Conservation (phyloP, 2,888 invertebrate species). For the Yponomeuta cagnagella region DNA sequence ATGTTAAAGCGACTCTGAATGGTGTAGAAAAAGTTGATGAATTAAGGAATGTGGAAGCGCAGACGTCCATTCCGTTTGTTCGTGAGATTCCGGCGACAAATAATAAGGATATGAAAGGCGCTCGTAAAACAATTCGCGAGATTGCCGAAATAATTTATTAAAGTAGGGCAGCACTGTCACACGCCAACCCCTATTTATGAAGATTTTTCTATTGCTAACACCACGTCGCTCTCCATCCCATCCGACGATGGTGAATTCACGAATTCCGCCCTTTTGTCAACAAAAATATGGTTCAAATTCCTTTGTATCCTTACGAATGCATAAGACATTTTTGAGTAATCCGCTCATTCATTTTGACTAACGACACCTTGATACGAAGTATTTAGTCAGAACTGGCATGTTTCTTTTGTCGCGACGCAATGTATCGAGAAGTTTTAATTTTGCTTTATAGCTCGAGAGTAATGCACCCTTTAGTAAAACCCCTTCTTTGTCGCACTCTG, state of each 20-base stretch:
- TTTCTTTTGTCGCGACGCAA: conserved; percentile 65
- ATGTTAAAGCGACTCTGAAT: neutral
- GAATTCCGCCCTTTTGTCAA: neutral
- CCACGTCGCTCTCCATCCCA: neutral
- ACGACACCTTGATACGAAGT: conserved; percentile 70
- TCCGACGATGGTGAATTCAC: neutral
- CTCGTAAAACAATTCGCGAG: conserved; percentile 56
- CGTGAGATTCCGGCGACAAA: conserved; percentile 17
- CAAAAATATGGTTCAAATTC: neutral
- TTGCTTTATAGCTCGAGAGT: conserved; percentile 64
- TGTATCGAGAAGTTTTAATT: conserved; percentile 74
- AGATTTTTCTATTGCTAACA: conserved; percentile 44
- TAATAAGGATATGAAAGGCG: conserved; percentile 26
- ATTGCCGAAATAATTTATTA: conserved; percentile 58
- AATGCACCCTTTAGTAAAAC: conserved; percentile 41
- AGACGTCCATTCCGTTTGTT: neutral
- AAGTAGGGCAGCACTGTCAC: conserved; percentile 54
- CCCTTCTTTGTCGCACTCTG: conserved; percentile 19
- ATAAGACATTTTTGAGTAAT: neutral
- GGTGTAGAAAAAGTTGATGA: conserved; percentile 2
- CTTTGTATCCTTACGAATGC: neutral
- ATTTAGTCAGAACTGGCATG: conserved; percentile 64
- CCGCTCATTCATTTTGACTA: conserved; percentile 43
- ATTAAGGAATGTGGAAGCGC: neutral
- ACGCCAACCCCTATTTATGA: conserved; percentile 60